phyloP scores from a whole-genome alignment of 2,888 invertebrate species.

The Pinctada fucata region DNA sequence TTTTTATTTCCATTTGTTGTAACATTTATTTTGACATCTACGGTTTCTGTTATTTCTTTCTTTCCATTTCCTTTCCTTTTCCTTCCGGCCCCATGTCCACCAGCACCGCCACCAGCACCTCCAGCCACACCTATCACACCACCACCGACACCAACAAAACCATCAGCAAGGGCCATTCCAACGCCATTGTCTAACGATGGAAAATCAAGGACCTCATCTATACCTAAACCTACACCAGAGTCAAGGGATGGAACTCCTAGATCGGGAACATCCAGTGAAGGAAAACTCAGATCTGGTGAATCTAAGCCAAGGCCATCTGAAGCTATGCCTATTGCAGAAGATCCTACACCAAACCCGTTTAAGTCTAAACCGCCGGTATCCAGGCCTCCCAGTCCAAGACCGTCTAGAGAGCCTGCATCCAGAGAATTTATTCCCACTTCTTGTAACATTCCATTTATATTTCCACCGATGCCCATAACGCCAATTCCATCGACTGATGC shows the following conservation, averaged over 20 bases:
- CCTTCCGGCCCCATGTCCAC: constrained; percentile 9
- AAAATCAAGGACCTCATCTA: constrained; percentile 1
- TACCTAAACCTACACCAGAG: not conserved
- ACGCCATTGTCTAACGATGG: not conserved
- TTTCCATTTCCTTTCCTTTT: not conserved
- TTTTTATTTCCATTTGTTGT: not conserved
- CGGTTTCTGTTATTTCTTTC: constrained; percentile 24
- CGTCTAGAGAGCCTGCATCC: not conserved
- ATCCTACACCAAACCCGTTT: not conserved
- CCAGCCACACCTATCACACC: constrained; percentile 1
- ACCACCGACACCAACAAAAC: not conserved
- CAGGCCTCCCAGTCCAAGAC: not conserved
- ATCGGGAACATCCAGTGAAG: not conserved
- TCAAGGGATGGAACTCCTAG: not conserved
- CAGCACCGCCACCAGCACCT: constrained; percentile 12
- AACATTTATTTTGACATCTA: constrained; percentile 27
- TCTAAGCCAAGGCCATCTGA: constrained; percentile 5
- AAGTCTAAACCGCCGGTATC: constrained; percentile 4
- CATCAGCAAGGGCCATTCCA: not conserved
- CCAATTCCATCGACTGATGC: not conserved
- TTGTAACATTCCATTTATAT: not conserved
- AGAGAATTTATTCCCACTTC: not conserved
- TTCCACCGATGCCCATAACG: not conserved
- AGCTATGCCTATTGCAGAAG: not conserved
- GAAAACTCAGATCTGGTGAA: not conserved